Conservation (phyloP, 2,797 vertebrate species). For the Acanthurus tractus region DNA sequence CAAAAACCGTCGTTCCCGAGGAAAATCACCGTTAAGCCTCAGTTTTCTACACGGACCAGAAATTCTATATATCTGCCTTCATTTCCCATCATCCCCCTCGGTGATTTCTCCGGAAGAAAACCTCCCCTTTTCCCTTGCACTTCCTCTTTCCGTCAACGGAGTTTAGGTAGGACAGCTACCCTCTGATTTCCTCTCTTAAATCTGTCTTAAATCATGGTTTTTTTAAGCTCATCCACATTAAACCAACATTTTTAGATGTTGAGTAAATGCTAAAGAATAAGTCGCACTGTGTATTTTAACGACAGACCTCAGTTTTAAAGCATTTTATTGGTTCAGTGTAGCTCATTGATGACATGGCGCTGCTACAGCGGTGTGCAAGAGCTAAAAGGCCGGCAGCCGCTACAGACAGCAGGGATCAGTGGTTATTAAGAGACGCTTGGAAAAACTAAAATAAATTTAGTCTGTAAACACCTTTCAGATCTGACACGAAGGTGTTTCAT, state of each 20-base stretch:
- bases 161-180: slow-evolving; percentile 82
- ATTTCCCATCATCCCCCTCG: slow-evolving; percentile 66
- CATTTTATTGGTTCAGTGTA: neutral
- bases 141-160: slow-evolving; percentile 89
- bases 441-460: fast-evolving
- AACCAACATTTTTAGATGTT: neutral
- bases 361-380: slow-evolving; percentile 6
- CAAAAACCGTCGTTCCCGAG: too few relatives aligned
- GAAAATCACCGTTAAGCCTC: too few relatives aligned
- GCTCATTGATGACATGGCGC: slow-evolving; percentile 63
- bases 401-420: fast-evolving
- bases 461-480: fast-evolving
- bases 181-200: slow-evolving; percentile 42
- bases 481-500: fast-evolving
- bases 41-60: neutral
- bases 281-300: slow-evolving; percentile 42
- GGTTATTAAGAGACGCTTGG: fast-evolving
- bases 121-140: slow-evolving; percentile 36
- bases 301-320: neutral
- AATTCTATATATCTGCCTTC: slow-evolving; percentile 15
- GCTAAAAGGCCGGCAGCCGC: slow-evolving; percentile 42
- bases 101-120: slow-evolving; percentile 86
- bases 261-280: neutral
- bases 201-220: slow-evolving; percentile 76
- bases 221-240: slow-evolving; percentile 72